Evolutionary conservation across 2,797 vertebrate species (phyloP).

Genomic region (Tinamus major): DNA sequence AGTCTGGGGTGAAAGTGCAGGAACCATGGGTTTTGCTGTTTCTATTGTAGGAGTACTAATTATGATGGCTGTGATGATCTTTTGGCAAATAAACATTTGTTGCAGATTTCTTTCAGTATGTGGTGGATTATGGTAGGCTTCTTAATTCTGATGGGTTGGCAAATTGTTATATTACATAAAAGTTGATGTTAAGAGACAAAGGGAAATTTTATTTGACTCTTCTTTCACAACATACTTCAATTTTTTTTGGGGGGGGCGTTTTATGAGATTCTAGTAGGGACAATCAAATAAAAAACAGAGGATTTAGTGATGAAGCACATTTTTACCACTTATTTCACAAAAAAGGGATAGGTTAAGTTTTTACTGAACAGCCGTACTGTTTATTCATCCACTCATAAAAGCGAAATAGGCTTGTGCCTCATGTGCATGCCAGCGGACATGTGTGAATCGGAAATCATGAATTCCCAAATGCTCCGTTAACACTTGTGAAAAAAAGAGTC

Average conservation of each 20-base stretch:
- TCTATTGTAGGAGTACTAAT: not conserved
- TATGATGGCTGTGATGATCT: not conserved
- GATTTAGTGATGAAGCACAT: not conserved
- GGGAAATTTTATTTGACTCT: not conserved
- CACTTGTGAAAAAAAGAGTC: not conserved
- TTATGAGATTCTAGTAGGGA: not conserved
- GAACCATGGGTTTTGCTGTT: not conserved
- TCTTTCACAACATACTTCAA: not conserved
- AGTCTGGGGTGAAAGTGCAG: not conserved
- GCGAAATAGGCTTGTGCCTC: fast-evolving
- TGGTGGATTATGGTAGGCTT: not conserved
- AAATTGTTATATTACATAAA: not conserved
- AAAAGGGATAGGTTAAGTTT: not conserved
- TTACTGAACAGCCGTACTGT: not conserved
- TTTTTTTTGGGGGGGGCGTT: fast-evolving
- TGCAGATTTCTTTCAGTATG: not conserved
- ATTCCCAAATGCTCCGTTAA: not conserved
- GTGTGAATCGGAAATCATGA: not conserved
- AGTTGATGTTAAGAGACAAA: not conserved
- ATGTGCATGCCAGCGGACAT: fast-evolving
- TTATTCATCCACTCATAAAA: not conserved
- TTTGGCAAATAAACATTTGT: not conserved
- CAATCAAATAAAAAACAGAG: not conserved
- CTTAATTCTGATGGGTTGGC: not conserved
- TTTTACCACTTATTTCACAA: not conserved